Base-by-base conservation (phyloP, 2,888 invertebrate genomes). In the Euplexia lucipara region DNA sequence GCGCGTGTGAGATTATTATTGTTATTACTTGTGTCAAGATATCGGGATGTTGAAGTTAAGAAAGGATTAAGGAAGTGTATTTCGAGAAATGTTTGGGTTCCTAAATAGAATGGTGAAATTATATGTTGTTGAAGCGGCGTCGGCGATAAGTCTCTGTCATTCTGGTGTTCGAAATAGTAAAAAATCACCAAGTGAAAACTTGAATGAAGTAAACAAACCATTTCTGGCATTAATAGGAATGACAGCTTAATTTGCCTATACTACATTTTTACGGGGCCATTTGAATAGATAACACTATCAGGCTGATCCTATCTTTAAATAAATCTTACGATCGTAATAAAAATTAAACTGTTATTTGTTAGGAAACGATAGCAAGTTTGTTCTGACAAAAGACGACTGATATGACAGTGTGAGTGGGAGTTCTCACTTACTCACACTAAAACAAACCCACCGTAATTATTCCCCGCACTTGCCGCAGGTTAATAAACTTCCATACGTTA, bases 41-140 rank as follows among this genome's bases (percentile, higher is more conserved):
- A 68, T 71, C 48, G 45, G 61, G 45, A 75, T 61, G 54, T 47
- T 54, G 51, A 58, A 59, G 52, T 69, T 60, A 69, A 51, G 53
- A 37, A 60, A 54, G 70, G 60, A 75, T 71, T 71, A 56, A 5
- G 26, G 26, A 26, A 22, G 16, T 30, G 30, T 68, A 45, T 68
- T 60, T 47, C 3, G 41, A 22, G 51, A 41, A 30, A 30, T 20
- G 14, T 48, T 69, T 30, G 12, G 5, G 37, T 14, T 42, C 9
- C 22, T 32, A 68, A 70, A 70, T 54, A 67, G 34, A 68, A 20
- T 45, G 22, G 26, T 26, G 26, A 3, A 26, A 26, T 35, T 37
- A 14, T 0, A 14, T 49, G 10, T 20, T 59, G 35, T 59, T 26
- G 16, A 14, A 51, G 39, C 30, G 0, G 1, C 10, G 18, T 37